Conservation (phyloP, 2,113 vertebrate genomes). For the Urocynchramus pylzowi region DNA sequence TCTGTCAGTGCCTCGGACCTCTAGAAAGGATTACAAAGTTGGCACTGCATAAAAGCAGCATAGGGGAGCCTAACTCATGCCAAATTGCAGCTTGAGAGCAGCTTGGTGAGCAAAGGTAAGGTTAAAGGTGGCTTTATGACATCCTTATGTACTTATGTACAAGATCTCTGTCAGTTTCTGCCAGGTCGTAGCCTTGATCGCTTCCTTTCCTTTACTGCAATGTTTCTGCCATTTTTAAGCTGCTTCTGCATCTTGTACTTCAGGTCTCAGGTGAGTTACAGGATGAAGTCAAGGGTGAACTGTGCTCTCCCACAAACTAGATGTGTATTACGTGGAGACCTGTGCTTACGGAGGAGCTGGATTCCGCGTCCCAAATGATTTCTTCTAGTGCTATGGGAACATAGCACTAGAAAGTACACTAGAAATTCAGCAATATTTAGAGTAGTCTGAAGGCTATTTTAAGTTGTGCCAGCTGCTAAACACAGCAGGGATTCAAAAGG, state of each 20-base stretch:
- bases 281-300: background rate
- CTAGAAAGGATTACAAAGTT: background rate
- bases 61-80: background rate
- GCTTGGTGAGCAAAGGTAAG: background rate
- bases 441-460: constrained; percentile 30
- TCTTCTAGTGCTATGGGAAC: background rate
- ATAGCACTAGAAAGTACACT: background rate
- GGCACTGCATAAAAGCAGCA: background rate
- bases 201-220: background rate
- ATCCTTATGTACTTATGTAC: background rate
- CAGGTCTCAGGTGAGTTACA: background rate
- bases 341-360: background rate
- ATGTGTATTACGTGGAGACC: background rate
- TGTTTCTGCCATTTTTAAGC: constrained; percentile 11
- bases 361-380: background rate
- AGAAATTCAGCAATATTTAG: constrained; percentile 33
- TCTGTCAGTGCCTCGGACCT: background rate
- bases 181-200: background rate
- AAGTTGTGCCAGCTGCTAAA: constrained; percentile 52
- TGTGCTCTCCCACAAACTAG: background rate
- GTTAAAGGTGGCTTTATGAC: background rate
- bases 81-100: background rate
- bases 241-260: background rate
- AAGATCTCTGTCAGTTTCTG: background rate
- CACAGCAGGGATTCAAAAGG: constrained; percentile 35